Percentiles rank a stretch among this genome's conserved stretches.
Conservation (phyloP, 2,888 invertebrate species). For the Ashinkailepas kermadecensis region DNA sequence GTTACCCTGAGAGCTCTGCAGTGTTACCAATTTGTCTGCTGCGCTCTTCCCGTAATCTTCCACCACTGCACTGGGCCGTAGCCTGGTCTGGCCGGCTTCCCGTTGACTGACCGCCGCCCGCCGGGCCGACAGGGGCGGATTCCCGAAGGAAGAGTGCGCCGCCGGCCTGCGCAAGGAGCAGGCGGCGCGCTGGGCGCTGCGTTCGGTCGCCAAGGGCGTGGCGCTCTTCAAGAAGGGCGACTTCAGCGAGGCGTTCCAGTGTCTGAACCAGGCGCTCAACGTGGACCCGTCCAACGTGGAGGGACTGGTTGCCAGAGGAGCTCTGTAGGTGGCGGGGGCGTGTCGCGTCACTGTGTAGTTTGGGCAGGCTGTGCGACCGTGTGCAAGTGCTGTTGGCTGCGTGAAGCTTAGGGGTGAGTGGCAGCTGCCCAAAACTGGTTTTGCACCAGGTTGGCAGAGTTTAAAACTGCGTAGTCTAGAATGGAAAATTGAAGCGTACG, state of each 20-base stretch:
- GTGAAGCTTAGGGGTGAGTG: too few relatives aligned
- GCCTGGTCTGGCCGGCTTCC: too few relatives aligned
- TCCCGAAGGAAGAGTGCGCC: slow-evolving; percentile 72
- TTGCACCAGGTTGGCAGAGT: too few relatives aligned
- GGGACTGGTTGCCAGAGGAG: slow-evolving; percentile 83
- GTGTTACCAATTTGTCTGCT: too few relatives aligned
- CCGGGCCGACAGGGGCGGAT: slow-evolving; percentile 47
- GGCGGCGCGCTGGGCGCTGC: slow-evolving; percentile 88
- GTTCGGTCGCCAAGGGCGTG: slow-evolving; percentile 90
- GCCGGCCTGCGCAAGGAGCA: slow-evolving; percentile 77
- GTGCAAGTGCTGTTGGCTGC: not conserved
- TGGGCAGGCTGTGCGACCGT: not conserved
- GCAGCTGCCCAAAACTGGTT: too few relatives aligned
- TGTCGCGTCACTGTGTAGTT: not conserved
- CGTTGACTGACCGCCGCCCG: too few relatives aligned
- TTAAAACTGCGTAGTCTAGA: too few relatives aligned
- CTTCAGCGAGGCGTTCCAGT: slow-evolving; percentile 90
- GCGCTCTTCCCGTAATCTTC: too few relatives aligned
- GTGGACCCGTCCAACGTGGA: slow-evolving; percentile 89
- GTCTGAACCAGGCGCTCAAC: slow-evolving; percentile 82
- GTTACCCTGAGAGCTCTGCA: too few relatives aligned
- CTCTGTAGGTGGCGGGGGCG: slow-evolving; percentile 51
- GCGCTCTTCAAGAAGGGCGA: slow-evolving; percentile 87
- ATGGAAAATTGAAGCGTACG: too few relatives aligned
- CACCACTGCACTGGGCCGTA: too few relatives aligned